Conservation (phyloP, 2,888 invertebrate genomes). For the Diaperis boleti region DNA sequence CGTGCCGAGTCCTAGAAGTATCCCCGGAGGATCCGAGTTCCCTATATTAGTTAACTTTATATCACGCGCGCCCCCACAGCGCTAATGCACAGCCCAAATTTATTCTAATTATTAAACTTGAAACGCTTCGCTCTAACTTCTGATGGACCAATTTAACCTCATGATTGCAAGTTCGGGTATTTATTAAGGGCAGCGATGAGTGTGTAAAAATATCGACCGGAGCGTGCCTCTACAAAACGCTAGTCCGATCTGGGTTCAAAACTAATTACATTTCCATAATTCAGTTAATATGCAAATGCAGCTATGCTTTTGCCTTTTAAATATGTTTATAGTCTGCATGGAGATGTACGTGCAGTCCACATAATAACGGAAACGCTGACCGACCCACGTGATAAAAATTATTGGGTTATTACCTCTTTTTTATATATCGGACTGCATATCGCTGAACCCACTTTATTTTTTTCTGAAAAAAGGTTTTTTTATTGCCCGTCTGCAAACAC, state of each 20-base stretch:
- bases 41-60: slow-evolving; percentile 38
- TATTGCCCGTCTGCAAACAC: slow-evolving; percentile 6
- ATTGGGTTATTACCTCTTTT: slow-evolving; percentile 24
- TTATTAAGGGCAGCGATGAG: slow-evolving; percentile 26
- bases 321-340: slow-evolving; percentile 48
- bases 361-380: slow-evolving; percentile 35
- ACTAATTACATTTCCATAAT: slow-evolving; percentile 68
- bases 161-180: slow-evolving; percentile 34
- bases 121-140: slow-evolving; percentile 44
- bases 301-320: slow-evolving; percentile 63
- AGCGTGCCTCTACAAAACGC: slow-evolving; percentile 14
- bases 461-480: slow-evolving; percentile 9
- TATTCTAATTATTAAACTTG: slow-evolving; percentile 49
- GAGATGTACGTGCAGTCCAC: slow-evolving; percentile 3
- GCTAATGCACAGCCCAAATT: slow-evolving; percentile 46
- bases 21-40: slow-evolving; percentile 26
- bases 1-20: slow-evolving; percentile 16
- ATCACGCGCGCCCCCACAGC: slow-evolving; percentile 21
- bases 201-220: slow-evolving; percentile 20
- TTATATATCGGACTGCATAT: slow-evolving; percentile 21
- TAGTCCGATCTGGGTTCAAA: slow-evolving; percentile 32
- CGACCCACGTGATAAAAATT: slow-evolving; percentile 29
- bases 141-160: slow-evolving; percentile 42
- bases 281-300: slow-evolving; percentile 67
- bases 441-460: slow-evolving; percentile 11